phyloP scores from a whole-genome alignment of 2,113 vertebrate genomes.

The Panthera tigris region DNA sequence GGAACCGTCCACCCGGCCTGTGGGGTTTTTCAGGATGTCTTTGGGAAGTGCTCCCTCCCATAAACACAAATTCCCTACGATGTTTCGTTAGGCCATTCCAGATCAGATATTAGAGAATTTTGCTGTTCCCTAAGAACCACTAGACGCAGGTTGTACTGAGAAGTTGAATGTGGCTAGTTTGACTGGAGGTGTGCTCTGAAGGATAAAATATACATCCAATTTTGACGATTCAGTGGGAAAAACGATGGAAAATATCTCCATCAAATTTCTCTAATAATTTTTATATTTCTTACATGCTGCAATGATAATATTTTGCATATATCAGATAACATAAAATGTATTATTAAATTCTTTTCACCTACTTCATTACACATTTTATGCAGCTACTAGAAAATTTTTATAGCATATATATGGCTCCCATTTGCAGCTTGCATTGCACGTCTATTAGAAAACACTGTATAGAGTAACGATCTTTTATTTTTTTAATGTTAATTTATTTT shows the following conservation, averaged over 20 bases:
- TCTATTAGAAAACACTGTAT: background rate
- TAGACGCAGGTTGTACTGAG: background rate
- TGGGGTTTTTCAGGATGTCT: background rate
- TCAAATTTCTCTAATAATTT: background rate
- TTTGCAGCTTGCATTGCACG: background rate
- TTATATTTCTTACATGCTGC: background rate
- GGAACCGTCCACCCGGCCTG: accelerated
- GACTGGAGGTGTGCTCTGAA: background rate
- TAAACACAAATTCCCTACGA: background rate
- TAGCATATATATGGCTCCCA: background rate
- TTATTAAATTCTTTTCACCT: background rate
- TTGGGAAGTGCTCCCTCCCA: background rate
- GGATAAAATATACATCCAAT: background rate
- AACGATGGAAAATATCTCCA: background rate
- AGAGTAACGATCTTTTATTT: background rate
- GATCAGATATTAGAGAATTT: background rate
- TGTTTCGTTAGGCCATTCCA: background rate
- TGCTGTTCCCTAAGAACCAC: too few species aligned
- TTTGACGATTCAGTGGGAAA: background rate
- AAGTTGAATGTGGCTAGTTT: background rate
- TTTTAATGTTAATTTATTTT: too few species aligned
- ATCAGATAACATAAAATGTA: background rate
- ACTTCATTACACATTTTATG: background rate
- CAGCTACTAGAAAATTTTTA: background rate
- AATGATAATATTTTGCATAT: background rate